Base-by-base conservation (phyloP, 2,797 vertebrate genomes). In the Limnodromus scolopaceus region DNA sequence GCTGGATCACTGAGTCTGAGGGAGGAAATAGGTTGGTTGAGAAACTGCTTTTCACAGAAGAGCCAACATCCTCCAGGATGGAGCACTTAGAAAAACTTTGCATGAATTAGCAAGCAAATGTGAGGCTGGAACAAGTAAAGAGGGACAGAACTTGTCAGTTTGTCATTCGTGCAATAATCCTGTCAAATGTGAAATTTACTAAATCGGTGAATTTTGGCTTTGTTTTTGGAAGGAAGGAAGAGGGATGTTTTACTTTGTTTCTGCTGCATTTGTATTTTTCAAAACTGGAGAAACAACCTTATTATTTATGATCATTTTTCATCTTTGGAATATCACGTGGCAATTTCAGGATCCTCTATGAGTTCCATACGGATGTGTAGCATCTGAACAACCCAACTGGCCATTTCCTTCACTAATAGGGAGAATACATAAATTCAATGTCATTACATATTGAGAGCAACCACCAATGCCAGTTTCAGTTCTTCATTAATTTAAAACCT, bases 61-160 rank as follows among this genome's bases (percentile, higher is more conserved):
- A 97, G 84, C 69, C 78, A 92, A 80, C 92, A 96, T 89, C 92
- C 90, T 96, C 71, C 78, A 87, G 45, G 53, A 54, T 3, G 38
- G 60, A 85, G 90, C 71, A 91, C 88, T 95, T 85, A 75, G 72
- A 92, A 95, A 96, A 96, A 91, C 86, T 92, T 94, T 58, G 88
- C 94, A 94, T 96, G 93, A 94, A 97, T 97, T 97, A 95, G 88
- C 88, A 97, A 96, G 94, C 55, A 85, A 95, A 93, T 93, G 95
- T 69, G 81, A 95, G 88, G 81, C 81, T 96, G 94, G 88, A 94
- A 93, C 46, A 71, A 92, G 90, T 41, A 88, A 90, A 91, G 88
- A 96, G 78, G 92, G 94, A 96, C 88, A 91, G 65, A 96, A 93
- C 71, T 91, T 87, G 86, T 94, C 90, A 96, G 80, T 89, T 92